phyloP scores from a whole-genome alignment of 1,140 invertebrate genomes.

The Laodelphax striatellus region DNA sequence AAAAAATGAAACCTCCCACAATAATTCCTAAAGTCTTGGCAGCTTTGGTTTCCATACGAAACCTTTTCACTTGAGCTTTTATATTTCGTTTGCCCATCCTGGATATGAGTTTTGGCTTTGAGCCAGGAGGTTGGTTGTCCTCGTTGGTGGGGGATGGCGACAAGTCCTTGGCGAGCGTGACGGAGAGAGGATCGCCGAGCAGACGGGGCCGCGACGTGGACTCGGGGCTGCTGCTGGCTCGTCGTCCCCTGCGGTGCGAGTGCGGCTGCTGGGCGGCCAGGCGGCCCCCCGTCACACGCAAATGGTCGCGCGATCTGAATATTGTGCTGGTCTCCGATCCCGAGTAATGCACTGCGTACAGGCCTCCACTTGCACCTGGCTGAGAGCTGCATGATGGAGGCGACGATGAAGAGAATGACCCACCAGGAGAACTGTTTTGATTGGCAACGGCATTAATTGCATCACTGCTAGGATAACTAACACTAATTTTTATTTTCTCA shows the following conservation, averaged over 20 bases:
- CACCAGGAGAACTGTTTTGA: conserved; percentile 26
- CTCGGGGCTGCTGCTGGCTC: conserved; percentile 29
- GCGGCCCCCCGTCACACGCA: conserved; percentile 30
- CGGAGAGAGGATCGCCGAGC: conserved; percentile 19
- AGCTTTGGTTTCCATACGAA: conserved; percentile 85
- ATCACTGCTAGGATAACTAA: conserved; percentile 68
- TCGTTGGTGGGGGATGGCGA: conserved; percentile 34
- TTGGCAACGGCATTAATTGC: conserved; percentile 42
- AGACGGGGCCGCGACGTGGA: conserved; percentile 13
- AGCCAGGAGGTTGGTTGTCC: conserved; percentile 28
- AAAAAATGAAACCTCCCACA: conserved; percentile 84
- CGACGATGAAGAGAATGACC: conserved; percentile 14
- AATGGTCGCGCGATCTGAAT: conserved; percentile 27
- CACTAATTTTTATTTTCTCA: conserved; percentile 69
- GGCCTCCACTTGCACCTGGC: conserved; percentile 25
- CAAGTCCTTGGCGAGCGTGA: conserved; percentile 20
- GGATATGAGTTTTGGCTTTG: conserved; percentile 52
- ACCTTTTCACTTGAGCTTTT: conserved; percentile 72
- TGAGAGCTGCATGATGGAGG: conserved; percentile 20
- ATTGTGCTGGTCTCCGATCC: conserved; percentile 34
- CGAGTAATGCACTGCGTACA: conserved; percentile 45
- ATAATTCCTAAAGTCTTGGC: conserved; percentile 90
- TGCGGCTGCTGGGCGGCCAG: conserved; percentile 16
- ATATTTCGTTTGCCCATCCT: conserved; percentile 75
- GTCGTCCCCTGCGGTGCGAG: conserved; percentile 18